Percentiles rank a stretch among this genome's conserved stretches.
Conservation (phyloP, 2,113 vertebrate species). For the Hylia prasina region DNA sequence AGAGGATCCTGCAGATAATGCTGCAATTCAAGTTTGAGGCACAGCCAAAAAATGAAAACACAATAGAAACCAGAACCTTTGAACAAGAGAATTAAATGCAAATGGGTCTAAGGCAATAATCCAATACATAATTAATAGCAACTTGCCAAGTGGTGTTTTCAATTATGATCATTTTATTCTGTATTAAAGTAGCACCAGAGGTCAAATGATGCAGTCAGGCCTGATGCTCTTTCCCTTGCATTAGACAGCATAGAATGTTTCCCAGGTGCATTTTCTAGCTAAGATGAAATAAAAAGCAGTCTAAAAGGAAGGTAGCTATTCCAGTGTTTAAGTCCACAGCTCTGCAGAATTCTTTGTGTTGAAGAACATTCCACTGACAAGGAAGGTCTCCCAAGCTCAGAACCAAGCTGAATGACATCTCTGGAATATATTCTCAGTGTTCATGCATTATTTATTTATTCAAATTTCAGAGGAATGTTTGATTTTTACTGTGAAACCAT, state of each 20-base stretch:
- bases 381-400: background rate
- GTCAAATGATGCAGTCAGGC: background rate
- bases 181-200: background rate
- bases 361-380: background rate
- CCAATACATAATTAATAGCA: slow-evolving; percentile 6
- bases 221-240: background rate
- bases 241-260: background rate
- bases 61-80: slow-evolving; percentile 39
- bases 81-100: background rate
- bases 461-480: background rate
- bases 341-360: background rate
- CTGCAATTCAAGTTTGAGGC: background rate
- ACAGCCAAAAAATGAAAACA: background rate
- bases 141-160: slow-evolving; percentile 6
- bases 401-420: background rate
- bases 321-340: background rate
- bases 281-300: background rate
- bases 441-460: background rate
- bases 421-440: background rate
- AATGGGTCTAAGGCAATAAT: background rate
- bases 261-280: background rate
- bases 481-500: slow-evolving; percentile 22
- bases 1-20: background rate
- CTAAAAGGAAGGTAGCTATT: background rate
- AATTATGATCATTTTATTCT: background rate